Conservation (phyloP, 2,888 invertebrate species). For the Melanotus villosus region DNA sequence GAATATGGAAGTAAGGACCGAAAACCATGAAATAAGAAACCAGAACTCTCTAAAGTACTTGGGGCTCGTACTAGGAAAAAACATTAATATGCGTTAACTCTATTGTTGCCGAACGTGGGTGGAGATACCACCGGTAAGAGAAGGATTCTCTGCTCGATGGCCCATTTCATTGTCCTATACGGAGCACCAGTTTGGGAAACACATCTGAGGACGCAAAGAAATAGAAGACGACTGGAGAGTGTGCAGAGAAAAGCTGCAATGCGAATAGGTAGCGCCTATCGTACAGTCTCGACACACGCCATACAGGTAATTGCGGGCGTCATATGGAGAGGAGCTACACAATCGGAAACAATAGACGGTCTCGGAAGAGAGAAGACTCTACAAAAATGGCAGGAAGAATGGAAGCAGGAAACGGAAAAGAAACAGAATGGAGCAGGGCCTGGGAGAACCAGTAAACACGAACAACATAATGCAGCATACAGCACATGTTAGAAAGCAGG, state of each 20-base stretch:
- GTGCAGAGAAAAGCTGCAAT: slow-evolving; percentile 13
- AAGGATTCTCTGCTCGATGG: slow-evolving; percentile 1
- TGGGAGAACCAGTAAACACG: too few species aligned
- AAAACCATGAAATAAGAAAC: background rate
- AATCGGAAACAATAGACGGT: too few species aligned
- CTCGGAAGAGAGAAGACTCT: too few species aligned
- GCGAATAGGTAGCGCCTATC: slow-evolving; percentile 16
- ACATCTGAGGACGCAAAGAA: background rate
- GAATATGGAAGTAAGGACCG: slow-evolving; percentile 12
- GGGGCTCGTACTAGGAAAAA: slow-evolving; percentile 15
- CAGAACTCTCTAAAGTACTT: slow-evolving; percentile 14
- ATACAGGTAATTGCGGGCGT: background rate
- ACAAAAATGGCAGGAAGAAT: too few species aligned
- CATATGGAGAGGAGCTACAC: too few species aligned
- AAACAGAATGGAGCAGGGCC: too few species aligned
- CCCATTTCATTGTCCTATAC: slow-evolving; percentile 25
- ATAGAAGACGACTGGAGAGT: background rate
- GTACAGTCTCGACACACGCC: slow-evolving; percentile 24
- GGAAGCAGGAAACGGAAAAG: too few species aligned
- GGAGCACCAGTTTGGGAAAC: slow-evolving; percentile 19
- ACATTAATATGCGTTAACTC: background rate
- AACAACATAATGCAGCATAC: too few species aligned
- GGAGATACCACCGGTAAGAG: slow-evolving; percentile 20
- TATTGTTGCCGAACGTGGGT: background rate
- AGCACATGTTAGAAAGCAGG: too few species aligned